Evolutionary conservation across 1,140 invertebrate species (phyloP).

Genomic region (Spodoptera litura): DNA sequence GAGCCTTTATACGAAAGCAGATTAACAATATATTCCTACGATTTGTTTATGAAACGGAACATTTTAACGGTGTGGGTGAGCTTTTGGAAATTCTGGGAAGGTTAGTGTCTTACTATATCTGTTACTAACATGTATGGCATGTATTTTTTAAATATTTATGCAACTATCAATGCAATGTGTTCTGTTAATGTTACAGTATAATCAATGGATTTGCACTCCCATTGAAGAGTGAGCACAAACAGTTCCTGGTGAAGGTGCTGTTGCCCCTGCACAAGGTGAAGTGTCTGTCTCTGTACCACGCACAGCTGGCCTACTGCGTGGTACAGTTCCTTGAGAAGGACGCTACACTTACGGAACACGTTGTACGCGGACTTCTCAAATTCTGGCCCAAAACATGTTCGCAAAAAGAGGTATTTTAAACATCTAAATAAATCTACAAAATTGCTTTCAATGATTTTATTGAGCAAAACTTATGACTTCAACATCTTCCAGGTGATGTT

Average conservation of each 20-base stretch:
- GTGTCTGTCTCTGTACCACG: conserved; percentile 96
- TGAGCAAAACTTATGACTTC: neutral
- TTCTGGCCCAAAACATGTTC: conserved; percentile 99
- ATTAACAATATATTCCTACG: conserved; percentile 99
- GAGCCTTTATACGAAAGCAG: conserved; percentile 99
- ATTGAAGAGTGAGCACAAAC: conserved; percentile 98
- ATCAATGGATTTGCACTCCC: conserved; percentile 99
- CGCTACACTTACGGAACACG: conserved; percentile 97
- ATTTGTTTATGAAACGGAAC: conserved; percentile 99
- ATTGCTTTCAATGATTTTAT: too few relatives aligned
- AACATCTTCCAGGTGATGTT: conserved; percentile 94
- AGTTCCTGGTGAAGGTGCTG: conserved; percentile 99
- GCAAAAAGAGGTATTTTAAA: conserved; percentile 93
- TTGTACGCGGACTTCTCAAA: conserved; percentile 98
- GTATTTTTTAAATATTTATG: too few relatives aligned
- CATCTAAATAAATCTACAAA: neutral
- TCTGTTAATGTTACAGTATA: conserved; percentile 89
- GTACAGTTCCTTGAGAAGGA: conserved; percentile 99
- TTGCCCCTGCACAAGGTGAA: conserved; percentile 99
- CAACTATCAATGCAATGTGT: neutral
- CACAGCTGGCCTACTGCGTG: conserved; percentile 99
- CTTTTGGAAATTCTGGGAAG: conserved; percentile 99
- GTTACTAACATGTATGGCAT: neutral
- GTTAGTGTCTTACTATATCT: conserved; percentile 67
- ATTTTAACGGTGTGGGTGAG: conserved; percentile 99